A percentile compares a stretch with the other conserved stretches of the same genome.
Evolutionary conservation across 2,797 vertebrate genomes (phyloP).

Genomic region (Melanogrammus aeglefinus): DNA sequence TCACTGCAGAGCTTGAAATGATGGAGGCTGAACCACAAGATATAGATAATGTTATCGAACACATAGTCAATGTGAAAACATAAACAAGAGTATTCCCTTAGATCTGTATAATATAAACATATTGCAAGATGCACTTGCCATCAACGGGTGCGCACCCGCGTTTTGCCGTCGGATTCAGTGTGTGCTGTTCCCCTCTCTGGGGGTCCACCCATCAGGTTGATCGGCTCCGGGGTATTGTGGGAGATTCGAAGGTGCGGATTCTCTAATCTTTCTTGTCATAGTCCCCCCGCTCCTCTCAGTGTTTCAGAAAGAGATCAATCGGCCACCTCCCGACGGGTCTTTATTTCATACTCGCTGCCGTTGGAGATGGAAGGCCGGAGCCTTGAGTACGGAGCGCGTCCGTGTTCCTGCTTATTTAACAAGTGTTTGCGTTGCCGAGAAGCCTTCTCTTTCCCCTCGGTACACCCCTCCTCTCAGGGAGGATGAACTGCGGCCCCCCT

Average conservation of each 20-base stretch:
- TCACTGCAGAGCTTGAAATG: too few relatives aligned
- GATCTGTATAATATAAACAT: background rate
- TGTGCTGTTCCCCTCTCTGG: constrained; percentile 57
- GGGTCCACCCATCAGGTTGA: constrained; percentile 53
- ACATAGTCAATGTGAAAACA: too few relatives aligned
- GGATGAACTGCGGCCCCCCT: background rate
- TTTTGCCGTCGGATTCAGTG: constrained; percentile 31
- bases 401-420: background rate
- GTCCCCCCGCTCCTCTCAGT: constrained; percentile 59
- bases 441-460: too few relatives aligned
- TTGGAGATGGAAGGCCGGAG: background rate
- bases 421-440: background rate
- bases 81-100: too few relatives aligned
- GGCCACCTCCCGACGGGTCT: constrained; percentile 42
- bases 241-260: constrained; percentile 69
- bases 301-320: constrained; percentile 62
- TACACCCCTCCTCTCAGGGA: background rate
- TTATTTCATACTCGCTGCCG: background rate
- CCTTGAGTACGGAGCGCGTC: background rate
- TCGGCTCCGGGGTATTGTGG: constrained; percentile 52
- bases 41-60: too few relatives aligned
- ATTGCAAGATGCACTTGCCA: background rate
- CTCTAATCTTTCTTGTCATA: constrained; percentile 62
- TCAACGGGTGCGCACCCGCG: background rate
- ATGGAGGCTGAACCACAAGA: too few relatives aligned